A percentile compares a stretch with the other conserved stretches of the same genome.
phyloP scores from a whole-genome alignment of 2,888 invertebrate genomes.

The Leptothorax acervorum region DNA sequence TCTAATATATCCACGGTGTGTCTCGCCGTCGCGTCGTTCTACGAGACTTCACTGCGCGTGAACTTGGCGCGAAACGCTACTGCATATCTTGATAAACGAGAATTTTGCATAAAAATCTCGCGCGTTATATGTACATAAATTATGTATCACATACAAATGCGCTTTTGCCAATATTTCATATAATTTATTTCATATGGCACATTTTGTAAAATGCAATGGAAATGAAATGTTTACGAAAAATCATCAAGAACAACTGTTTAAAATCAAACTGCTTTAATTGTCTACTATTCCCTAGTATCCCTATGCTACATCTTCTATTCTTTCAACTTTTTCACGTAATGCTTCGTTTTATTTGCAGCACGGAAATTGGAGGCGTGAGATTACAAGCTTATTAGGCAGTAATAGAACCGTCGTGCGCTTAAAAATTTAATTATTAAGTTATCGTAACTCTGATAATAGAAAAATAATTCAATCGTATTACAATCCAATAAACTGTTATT shows the following conservation, averaged over 20 bases:
- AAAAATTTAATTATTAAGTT: neutral
- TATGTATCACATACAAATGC: too few species aligned
- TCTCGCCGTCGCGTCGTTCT: too few species aligned
- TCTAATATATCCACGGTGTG: too few species aligned
- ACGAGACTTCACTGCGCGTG: too few species aligned
- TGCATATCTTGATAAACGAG: too few species aligned
- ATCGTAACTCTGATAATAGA: slow-evolving; percentile 1
- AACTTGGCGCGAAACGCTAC: too few species aligned
- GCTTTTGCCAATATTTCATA: neutral
- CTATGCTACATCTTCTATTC: neutral
- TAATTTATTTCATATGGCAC: neutral
- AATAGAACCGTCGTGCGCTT: neutral
- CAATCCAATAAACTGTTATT: neutral
- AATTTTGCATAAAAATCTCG: too few species aligned
- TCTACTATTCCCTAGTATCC: neutral
- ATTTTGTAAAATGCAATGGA: neutral
- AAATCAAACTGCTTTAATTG: neutral
- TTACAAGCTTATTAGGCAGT: slow-evolving; percentile 3
- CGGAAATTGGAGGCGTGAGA: neutral
- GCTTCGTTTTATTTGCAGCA: neutral
- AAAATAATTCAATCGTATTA: slow-evolving; percentile 7
- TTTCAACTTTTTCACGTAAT: neutral
- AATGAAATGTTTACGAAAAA: neutral
- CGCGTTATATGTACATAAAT: too few species aligned
- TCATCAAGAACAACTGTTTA: neutral